Conservation (phyloP, 1,140 invertebrate genomes). For the Cydia splendana region DNA sequence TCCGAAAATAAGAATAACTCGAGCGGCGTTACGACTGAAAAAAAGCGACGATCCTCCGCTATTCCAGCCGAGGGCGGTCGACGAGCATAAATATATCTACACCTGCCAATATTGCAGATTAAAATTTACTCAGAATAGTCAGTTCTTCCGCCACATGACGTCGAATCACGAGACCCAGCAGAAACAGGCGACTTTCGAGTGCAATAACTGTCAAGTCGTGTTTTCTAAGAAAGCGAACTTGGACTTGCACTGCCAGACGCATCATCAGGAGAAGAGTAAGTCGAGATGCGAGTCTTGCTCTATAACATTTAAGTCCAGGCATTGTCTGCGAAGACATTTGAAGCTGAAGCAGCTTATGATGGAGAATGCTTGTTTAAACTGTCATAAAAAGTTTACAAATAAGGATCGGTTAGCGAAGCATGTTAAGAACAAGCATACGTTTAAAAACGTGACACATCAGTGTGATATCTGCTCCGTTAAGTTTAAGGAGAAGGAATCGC, state of each 20-base stretch:
- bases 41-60: constrained; percentile 50
- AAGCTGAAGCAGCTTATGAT: constrained; percentile 64
- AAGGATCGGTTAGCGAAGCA: constrained; percentile 65
- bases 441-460: constrained; percentile 62
- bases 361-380: constrained; percentile 68
- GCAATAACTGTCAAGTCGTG: constrained; percentile 69
- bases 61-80: constrained; percentile 27
- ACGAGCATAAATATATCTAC: constrained; percentile 61
- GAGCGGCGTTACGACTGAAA: constrained; percentile 43
- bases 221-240: constrained; percentile 66
- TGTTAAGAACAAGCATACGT: constrained; percentile 64
- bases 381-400: constrained; percentile 68
- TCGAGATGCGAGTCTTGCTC: constrained; percentile 68
- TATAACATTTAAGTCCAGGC: constrained; percentile 70
- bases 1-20: constrained; percentile 65
- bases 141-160: constrained; percentile 72
- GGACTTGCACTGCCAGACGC: constrained; percentile 65
- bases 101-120: constrained; percentile 70
- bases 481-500: constrained; percentile 66
- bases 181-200: constrained; percentile 62
- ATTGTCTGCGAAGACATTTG: constrained; percentile 68
- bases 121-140: constrained; percentile 72
- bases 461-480: constrained; percentile 67
- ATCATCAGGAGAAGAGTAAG: constrained; percentile 66
- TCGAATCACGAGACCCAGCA: constrained; percentile 67